A percentile compares a stretch with the other conserved stretches of the same genome.
These are phyloP conservation scores for Hystrix cristata DNA, from an alignment of 2,113 vertebrate species.

Conservation along the genomic window DNA sequence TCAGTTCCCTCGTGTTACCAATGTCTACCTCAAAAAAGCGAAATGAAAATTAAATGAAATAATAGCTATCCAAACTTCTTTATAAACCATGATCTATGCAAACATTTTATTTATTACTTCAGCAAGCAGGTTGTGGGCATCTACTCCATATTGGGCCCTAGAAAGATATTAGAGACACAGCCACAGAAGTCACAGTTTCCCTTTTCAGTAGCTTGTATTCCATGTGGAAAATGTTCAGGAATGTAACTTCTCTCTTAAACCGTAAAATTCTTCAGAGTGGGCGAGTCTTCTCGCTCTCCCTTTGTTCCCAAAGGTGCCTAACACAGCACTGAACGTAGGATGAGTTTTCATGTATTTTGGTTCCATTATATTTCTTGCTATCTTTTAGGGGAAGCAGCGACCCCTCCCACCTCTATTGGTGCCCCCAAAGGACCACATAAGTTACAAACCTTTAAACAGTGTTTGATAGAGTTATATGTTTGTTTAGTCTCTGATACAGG, in stretches of 20 bases:
- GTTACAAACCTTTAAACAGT: background rate
- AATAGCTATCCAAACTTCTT: background rate
- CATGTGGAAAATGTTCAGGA: background rate
- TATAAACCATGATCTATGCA: background rate
- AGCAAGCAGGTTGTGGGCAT: background rate
- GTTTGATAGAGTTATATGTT: background rate
- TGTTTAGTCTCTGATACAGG: background rate
- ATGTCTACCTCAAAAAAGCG: background rate
- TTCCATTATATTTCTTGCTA: background rate
- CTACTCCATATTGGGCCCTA: background rate
- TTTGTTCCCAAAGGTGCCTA: background rate
- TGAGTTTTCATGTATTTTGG: background rate
- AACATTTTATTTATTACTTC: background rate
- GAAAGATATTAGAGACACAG: background rate
- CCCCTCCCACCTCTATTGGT: background rate
- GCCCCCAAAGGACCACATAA: background rate
- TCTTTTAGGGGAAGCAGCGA: background rate
- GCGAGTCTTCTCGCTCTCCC: background rate
- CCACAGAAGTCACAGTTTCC: background rate
- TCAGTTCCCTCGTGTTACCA: background rate
- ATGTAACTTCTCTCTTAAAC: constrained; percentile 30
- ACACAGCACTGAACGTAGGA: background rate
- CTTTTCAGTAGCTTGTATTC: background rate
- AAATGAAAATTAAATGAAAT: background rate
- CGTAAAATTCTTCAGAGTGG: background rate